These are phyloP conservation scores for Cephus sareptanus DNA, from an alignment of 2,888 invertebrate species.

Conservation along the genomic window DNA sequence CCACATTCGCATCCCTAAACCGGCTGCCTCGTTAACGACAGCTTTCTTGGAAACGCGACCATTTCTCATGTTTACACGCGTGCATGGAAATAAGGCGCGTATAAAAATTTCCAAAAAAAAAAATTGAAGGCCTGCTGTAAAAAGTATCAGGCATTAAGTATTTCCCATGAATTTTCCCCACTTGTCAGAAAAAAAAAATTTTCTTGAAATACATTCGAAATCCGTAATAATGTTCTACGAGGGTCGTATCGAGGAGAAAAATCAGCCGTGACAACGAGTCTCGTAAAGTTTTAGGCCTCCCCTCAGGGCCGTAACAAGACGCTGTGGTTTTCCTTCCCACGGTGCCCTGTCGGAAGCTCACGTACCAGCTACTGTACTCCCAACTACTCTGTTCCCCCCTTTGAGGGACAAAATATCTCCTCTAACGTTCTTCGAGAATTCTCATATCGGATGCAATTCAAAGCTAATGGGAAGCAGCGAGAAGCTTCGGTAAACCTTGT, in stretches of 20 bases:
- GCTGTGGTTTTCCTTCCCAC: neutral
- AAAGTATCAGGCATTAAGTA: neutral
- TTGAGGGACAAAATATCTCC: slow-evolving; percentile 21
- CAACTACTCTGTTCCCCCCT: neutral
- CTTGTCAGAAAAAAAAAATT: neutral
- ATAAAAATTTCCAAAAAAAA: neutral
- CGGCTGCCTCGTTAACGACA: neutral
- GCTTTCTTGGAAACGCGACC: neutral
- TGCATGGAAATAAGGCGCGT: neutral
- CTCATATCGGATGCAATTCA: slow-evolving; percentile 38
- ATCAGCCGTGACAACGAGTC: neutral
- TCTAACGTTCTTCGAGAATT: slow-evolving; percentile 20
- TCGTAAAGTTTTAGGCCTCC: neutral
- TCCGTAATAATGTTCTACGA: neutral
- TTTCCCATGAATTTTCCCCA: neutral
- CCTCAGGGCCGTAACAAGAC: neutral
- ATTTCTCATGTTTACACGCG: neutral
- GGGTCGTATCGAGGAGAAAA: neutral
- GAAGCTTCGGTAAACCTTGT: slow-evolving; percentile 10
- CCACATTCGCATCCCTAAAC: neutral
- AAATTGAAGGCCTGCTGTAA: neutral
- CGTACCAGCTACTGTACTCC: neutral
- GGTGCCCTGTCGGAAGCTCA: neutral
- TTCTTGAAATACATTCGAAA: neutral
- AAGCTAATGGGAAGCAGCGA: slow-evolving; percentile 29